These are phyloP conservation scores for Chydorus sphaericus DNA, from an alignment of 2,888 invertebrate species.

Conservation along the genomic window DNA sequence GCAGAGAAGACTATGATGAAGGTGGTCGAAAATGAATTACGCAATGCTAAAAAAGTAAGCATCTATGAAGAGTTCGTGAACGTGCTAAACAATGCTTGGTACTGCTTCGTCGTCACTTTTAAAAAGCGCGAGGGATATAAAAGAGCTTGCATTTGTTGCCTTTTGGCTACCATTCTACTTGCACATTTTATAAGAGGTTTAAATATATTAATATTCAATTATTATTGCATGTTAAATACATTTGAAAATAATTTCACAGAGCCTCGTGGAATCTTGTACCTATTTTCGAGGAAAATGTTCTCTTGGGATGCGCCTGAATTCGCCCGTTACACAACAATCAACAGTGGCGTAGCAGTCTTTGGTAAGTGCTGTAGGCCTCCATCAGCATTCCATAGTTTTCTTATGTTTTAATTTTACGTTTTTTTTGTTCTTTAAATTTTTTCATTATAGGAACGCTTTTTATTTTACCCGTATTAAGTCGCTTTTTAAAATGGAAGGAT, in stretches of 20 bases:
- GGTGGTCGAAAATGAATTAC: too few species aligned
- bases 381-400: too few species aligned
- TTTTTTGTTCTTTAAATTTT: background rate
- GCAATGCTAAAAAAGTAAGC: background rate
- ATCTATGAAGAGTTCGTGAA: background rate
- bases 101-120: background rate
- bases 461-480: background rate
- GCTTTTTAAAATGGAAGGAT: background rate
- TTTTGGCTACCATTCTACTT: background rate
- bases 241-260: too few species aligned
- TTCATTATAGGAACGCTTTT: background rate
- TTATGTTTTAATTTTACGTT: background rate
- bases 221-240: background rate
- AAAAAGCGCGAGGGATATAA: background rate
- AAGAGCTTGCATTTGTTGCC: background rate
- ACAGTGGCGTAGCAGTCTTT: background rate
- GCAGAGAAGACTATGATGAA: too few species aligned
- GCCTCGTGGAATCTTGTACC: background rate
- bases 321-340: background rate
- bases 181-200: background rate
- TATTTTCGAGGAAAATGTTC: conserved; percentile 10
- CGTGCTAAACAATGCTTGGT: background rate
- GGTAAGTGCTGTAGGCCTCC: background rate
- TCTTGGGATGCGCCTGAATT: conserved; percentile 10
- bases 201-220: too few species aligned